These are phyloP conservation scores for Myathropa florea DNA, from an alignment of 2,888 invertebrate genomes.

Conservation along the genomic window DNA sequence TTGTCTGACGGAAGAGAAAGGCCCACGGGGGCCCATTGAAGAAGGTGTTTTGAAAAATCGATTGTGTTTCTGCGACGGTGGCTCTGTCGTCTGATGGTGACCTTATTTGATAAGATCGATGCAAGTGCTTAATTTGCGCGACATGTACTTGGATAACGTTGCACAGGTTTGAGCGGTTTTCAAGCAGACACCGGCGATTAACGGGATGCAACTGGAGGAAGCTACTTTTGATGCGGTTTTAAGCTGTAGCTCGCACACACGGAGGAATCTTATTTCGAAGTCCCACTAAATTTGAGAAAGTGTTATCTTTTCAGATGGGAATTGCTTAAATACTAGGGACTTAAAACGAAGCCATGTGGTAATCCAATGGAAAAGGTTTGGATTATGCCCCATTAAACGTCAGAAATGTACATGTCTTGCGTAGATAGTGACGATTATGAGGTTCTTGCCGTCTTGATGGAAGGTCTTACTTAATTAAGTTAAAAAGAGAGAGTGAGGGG, in stretches of 20 bases:
- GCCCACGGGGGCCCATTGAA: not conserved
- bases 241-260: not conserved
- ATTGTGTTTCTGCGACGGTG: not conserved
- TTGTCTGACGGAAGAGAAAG: not conserved
- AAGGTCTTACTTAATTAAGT: too few relatives aligned
- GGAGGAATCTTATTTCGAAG: not conserved
- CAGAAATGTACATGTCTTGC: too few relatives aligned
- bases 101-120: conserved; percentile 8
- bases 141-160: not conserved
- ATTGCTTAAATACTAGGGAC: too few relatives aligned
- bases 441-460: too few relatives aligned
- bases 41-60: not conserved
- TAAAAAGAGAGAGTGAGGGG: too few relatives aligned
- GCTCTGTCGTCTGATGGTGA: not conserved
- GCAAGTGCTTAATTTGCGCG: not conserved
- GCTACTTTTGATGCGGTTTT: not conserved
- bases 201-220: not conserved
- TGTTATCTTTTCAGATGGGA: too few relatives aligned
- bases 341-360: too few relatives aligned
- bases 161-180: not conserved
- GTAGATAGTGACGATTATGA: too few relatives aligned
- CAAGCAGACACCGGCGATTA: not conserved
- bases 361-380: too few relatives aligned
- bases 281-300: too few relatives aligned
- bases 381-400: too few relatives aligned